A percentile compares a stretch with the other conserved stretches of the same genome.
These are phyloP conservation scores for Myanophis thanlyinensis DNA, from an alignment of 2,113 vertebrate species.

Conservation along the genomic window DNA sequence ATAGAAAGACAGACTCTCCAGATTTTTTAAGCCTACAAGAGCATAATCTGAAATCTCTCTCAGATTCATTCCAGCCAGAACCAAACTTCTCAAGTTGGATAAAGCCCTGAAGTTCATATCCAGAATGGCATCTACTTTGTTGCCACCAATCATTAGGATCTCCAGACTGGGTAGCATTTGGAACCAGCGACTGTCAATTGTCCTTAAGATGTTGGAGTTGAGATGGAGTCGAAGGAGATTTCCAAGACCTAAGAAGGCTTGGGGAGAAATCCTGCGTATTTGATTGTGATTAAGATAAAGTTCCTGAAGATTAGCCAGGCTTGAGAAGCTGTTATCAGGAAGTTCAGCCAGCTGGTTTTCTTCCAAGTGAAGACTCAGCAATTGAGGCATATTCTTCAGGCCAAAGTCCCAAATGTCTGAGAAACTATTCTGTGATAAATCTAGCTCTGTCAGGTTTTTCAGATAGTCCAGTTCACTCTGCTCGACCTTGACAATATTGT, in stretches of 20 bases:
- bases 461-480: constrained; percentile 73
- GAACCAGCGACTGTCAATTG: constrained; percentile 85
- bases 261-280: constrained; percentile 77
- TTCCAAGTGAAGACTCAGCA: constrained; percentile 89
- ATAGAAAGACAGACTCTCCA: constrained; percentile 92
- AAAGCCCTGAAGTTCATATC: constrained; percentile 86
- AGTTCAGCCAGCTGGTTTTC: constrained; percentile 85
- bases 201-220: constrained; percentile 86
- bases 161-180: constrained; percentile 81
- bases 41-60: constrained; percentile 81
- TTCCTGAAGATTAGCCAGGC: constrained; percentile 83
- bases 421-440: constrained; percentile 92
- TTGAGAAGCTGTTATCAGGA: constrained; percentile 79
- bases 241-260: constrained; percentile 80
- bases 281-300: constrained; percentile 94
- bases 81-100: constrained; percentile 83
- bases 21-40: constrained; percentile 79
- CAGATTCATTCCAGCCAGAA: constrained; percentile 87
- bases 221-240: constrained; percentile 86
- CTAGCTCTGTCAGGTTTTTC: constrained; percentile 86
- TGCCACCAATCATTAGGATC: constrained; percentile 92
- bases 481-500: constrained; percentile 79
- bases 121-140: constrained; percentile 82
- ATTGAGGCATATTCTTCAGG: constrained; percentile 70
- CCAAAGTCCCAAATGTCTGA: constrained; percentile 68